phyloP scores from a whole-genome alignment of 2,888 invertebrate genomes.

The Limulus polyphemus region DNA sequence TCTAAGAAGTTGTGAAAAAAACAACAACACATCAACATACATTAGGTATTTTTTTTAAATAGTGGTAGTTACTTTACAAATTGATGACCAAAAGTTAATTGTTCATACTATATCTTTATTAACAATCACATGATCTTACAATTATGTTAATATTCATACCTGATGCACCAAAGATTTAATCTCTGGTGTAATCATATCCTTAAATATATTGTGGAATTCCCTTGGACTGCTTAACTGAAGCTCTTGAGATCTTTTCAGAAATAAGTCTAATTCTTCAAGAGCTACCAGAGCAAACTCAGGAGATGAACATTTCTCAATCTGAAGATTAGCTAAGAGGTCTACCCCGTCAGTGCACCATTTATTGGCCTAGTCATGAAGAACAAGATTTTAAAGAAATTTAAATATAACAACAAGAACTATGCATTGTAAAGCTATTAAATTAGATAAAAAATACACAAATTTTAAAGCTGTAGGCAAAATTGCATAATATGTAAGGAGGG shows the following conservation, averaged over 20 bases:
- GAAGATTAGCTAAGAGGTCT: slow-evolving; percentile 69
- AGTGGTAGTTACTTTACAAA: too few species aligned
- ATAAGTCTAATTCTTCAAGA: slow-evolving; percentile 58
- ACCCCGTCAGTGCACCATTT: slow-evolving; percentile 82
- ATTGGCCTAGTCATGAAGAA: slow-evolving; percentile 41
- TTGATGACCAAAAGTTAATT: too few species aligned
- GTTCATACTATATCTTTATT: too few species aligned
- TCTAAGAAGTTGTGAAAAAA: too few species aligned
- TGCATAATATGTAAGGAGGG: too few species aligned
- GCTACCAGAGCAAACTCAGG: slow-evolving; percentile 58
- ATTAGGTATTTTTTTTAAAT: too few species aligned
- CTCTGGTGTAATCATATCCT: slow-evolving; percentile 76
- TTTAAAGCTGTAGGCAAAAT: too few species aligned
- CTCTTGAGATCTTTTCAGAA: slow-evolving; percentile 63
- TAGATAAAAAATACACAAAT: too few species aligned
- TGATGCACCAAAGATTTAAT: slow-evolving; percentile 81
- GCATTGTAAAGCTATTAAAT: too few species aligned
- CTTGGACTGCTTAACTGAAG: slow-evolving; percentile 61
- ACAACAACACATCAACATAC: not conserved
- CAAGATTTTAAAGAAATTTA: too few species aligned
- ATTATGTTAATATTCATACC: slow-evolving; percentile 42
- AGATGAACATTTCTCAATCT: slow-evolving; percentile 53
- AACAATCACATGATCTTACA: too few species aligned
- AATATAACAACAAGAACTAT: too few species aligned
- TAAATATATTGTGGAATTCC: slow-evolving; percentile 65